phyloP scores from a whole-genome alignment of 2,888 invertebrate species.

The Limnephilus lunatus region DNA sequence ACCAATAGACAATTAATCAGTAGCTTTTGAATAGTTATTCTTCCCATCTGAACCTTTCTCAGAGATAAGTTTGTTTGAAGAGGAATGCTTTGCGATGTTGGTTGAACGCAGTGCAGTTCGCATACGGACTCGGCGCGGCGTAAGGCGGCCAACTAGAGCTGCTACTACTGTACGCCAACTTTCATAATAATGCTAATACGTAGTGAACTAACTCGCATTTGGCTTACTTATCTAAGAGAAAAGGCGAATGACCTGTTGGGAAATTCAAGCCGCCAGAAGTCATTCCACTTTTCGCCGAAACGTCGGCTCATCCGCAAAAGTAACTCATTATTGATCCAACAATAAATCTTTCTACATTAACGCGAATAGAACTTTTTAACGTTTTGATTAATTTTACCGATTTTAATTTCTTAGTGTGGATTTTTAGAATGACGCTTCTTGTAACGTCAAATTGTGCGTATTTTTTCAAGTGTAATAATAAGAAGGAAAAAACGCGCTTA shows the following conservation, averaged over 20 bases:
- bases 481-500: background rate
- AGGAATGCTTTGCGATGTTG: background rate
- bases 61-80: background rate
- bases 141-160: conserved; percentile 42
- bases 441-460: conserved; percentile 11
- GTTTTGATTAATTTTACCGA: background rate
- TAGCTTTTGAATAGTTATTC: background rate
- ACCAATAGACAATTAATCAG: background rate
- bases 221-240: conserved; percentile 66
- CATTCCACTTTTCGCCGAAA: conserved; percentile 48
- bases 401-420: background rate
- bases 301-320: conserved; percentile 20
- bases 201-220: conserved; percentile 63
- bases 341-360: background rate
- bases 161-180: conserved; percentile 59
- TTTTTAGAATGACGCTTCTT: background rate
- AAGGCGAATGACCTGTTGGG: conserved; percentile 64
- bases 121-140: conserved; percentile 14
- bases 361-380: background rate
- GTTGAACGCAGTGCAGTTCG: conserved; percentile 2
- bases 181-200: conserved; percentile 65
- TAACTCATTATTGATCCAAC: background rate
- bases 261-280: conserved; percentile 52
- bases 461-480: background rate
- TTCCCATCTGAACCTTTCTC: background rate